phyloP scores from a whole-genome alignment of 2,797 vertebrate species.

The Moxostoma hubbsi region DNA sequence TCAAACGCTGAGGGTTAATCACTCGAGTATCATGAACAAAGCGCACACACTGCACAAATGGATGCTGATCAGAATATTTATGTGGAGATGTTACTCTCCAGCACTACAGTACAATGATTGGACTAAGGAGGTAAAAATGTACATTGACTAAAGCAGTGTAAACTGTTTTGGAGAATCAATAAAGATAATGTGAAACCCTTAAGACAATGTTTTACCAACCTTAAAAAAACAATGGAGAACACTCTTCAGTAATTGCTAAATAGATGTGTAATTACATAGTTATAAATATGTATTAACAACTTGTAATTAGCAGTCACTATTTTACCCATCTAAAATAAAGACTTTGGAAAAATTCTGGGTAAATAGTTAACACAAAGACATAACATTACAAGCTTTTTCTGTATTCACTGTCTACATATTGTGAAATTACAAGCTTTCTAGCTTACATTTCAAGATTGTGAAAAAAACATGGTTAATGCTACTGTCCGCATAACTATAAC shows the following conservation, averaged over 20 bases:
- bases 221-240: too few species aligned
- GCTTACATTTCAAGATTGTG: neutral
- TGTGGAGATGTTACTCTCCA: neutral
- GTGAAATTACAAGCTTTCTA: neutral
- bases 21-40: constrained; percentile 18
- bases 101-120: neutral
- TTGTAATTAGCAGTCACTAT: too few species aligned
- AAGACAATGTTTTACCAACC: too few species aligned
- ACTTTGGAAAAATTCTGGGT: too few species aligned
- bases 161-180: neutral
- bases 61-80: constrained; percentile 28
- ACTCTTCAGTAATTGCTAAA: too few species aligned
- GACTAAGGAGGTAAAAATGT: constrained; percentile 7
- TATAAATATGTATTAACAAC: too few species aligned
- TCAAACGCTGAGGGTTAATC: constrained; percentile 52
- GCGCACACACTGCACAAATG: constrained; percentile 32
- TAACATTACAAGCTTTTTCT: too few species aligned
- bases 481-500: neutral
- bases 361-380: too few species aligned
- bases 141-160: neutral
- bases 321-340: too few species aligned
- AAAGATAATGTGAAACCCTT: too few species aligned
- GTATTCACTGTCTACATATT: neutral
- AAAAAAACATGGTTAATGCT: neutral
- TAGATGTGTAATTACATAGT: too few species aligned